Percentiles rank a stretch among this genome's conserved stretches.
Conservation (phyloP, 2,797 vertebrate species). For the Antennarius maculatus region DNA sequence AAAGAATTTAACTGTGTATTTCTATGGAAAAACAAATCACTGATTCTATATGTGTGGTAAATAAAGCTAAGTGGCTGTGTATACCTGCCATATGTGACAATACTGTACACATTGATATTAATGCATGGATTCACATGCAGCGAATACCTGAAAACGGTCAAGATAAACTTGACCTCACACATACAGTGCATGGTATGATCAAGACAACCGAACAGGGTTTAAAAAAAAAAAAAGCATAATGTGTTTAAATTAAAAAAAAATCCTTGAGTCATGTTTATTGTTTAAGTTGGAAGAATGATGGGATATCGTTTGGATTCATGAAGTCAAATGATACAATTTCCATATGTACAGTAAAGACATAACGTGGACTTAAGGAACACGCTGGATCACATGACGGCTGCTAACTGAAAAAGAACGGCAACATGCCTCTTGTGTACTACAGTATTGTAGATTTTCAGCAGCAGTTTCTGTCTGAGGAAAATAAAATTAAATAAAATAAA, state of each 20-base stretch:
- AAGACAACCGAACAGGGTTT: conserved; percentile 26
- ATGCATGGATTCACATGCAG: conserved; percentile 62
- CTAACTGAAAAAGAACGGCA: conserved; percentile 27
- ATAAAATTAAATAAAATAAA: conserved; percentile 63
- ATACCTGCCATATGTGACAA: conserved; percentile 30
- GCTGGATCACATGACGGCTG: conserved; percentile 24
- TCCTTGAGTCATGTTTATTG: conserved; percentile 6
- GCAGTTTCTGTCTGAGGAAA: conserved; percentile 65
- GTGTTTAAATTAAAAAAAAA: conserved; percentile 24
- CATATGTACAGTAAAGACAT: conserved; percentile 49
- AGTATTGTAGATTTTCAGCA: conserved; percentile 64
- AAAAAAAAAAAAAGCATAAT: conserved; percentile 13
- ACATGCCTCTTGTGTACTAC: conserved; percentile 49
- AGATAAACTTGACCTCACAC: conserved; percentile 23
- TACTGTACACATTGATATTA: conserved; percentile 28
- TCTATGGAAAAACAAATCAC: conserved; percentile 3
- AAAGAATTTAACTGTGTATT: conserved; percentile 22
- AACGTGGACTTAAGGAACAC: conserved; percentile 28
- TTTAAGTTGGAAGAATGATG: conserved; percentile 1
- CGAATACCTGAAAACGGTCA: conserved; percentile 33
- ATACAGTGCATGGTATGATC: conserved; percentile 60
- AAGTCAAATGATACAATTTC: conserved; percentile 3
- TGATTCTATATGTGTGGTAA: conserved; percentile 14
- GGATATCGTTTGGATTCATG: conserved; percentile 12
- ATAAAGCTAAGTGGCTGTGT: conserved; percentile 19